A percentile compares a stretch with the other conserved stretches of the same genome.
These are phyloP conservation scores for Etia nguti DNA, from an alignment of 2,113 vertebrate species.

Conservation along the genomic window DNA sequence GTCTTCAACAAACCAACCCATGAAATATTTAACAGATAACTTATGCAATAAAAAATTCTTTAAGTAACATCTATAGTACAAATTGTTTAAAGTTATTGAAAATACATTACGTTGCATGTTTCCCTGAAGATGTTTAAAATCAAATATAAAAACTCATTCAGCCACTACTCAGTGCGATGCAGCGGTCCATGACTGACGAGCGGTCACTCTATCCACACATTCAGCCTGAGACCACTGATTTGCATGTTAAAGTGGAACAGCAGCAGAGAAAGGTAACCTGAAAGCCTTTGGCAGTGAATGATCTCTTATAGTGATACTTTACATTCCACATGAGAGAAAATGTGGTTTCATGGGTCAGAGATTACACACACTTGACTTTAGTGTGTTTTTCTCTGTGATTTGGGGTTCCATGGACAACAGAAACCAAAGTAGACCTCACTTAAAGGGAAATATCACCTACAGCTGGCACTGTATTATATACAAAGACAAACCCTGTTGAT, in stretches of 20 bases:
- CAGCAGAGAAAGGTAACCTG: background rate
- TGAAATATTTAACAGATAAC: background rate
- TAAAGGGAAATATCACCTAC: background rate
- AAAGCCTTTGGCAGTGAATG: background rate
- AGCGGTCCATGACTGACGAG: background rate
- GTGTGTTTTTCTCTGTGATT: background rate
- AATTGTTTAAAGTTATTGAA: background rate
- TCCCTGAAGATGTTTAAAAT: background rate
- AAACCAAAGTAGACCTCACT: background rate
- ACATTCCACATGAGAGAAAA: background rate
- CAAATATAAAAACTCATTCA: background rate
- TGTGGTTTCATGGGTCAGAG: background rate
- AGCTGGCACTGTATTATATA: background rate
- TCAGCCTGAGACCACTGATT: conserved; percentile 30
- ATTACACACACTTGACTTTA: background rate
- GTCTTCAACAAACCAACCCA: background rate
- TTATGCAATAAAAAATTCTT: background rate
- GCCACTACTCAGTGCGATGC: background rate
- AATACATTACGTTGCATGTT: background rate
- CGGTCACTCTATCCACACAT: background rate
- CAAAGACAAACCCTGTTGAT: background rate
- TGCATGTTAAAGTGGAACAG: conserved; percentile 24
- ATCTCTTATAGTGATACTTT: conserved; percentile 1
- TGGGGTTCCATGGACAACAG: background rate
- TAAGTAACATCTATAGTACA: background rate